phyloP scores from a whole-genome alignment of 2,113 vertebrate species.

The Arvicanthis niloticus region DNA sequence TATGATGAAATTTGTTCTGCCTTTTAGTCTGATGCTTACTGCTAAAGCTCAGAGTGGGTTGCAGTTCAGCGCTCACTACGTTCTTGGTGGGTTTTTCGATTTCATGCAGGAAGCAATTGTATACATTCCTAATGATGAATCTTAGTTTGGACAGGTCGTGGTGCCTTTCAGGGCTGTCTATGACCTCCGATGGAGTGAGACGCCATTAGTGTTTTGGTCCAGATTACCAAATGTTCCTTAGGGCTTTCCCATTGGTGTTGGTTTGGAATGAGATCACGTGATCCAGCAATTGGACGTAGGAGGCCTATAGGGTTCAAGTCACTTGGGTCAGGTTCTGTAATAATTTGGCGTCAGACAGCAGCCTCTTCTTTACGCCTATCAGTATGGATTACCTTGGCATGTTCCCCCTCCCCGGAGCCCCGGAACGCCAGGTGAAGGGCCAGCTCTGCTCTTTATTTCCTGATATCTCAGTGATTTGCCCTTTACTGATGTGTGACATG shows the following conservation, averaged over 20 bases:
- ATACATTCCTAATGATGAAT: conserved; percentile 25
- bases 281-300: background rate
- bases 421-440: background rate
- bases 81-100: conserved; percentile 35
- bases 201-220: conserved; percentile 35
- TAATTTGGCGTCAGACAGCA: background rate
- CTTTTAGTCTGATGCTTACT: conserved; percentile 37
- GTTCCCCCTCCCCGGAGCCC: background rate
- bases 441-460: background rate
- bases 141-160: conserved; percentile 39
- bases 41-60: background rate
- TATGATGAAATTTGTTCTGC: conserved; percentile 9
- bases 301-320: background rate
- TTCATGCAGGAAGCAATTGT: conserved; percentile 53
- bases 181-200: conserved; percentile 22
- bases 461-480: background rate
- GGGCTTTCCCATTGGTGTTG: conserved; percentile 29
- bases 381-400: conserved; percentile 34
- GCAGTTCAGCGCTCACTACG: background rate
- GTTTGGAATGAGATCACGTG: conserved; percentile 20
- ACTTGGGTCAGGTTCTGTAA: background rate
- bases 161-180: background rate
- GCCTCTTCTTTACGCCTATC: conserved; percentile 52
- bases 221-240: background rate
- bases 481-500: background rate